Evolutionary conservation across 2,797 vertebrate species (phyloP).

Genomic region (Bothrops alternatus): DNA sequence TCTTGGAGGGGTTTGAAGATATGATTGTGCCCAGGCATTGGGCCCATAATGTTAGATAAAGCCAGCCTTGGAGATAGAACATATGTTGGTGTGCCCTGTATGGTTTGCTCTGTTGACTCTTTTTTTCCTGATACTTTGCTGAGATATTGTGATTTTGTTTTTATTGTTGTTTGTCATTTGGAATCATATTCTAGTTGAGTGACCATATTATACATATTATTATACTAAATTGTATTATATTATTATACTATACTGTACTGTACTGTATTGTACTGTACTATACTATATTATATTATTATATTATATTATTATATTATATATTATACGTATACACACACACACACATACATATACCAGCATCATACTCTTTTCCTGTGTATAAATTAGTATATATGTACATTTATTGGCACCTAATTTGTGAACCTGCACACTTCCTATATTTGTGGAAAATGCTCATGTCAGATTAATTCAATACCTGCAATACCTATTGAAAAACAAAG

Average conservation of each 20-base stretch:
- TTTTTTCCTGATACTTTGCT: not conserved
- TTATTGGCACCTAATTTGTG: not conserved
- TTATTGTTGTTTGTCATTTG: not conserved
- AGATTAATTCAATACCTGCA: slow-evolving; percentile 9
- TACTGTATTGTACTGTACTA: too few species aligned
- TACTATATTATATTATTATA: too few species aligned
- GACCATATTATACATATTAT: not conserved
- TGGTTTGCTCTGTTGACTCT: not conserved
- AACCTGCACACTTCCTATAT: not conserved
- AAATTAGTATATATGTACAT: not conserved
- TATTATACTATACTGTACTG: too few species aligned
- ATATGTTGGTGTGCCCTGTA: not conserved
- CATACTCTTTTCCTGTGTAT: not conserved
- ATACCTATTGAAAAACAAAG: slow-evolving; percentile 32
- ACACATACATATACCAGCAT: not conserved
- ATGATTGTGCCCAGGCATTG: not conserved
- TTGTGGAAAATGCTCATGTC: not conserved
- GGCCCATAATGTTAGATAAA: not conserved
- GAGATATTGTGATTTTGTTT: not conserved
- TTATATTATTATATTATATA: too few species aligned
- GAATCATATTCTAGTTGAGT: not conserved
- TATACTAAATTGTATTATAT: too few species aligned
- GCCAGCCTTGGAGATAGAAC: not conserved
- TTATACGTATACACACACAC: not conserved
- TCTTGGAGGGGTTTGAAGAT: not conserved